phyloP scores from a whole-genome alignment of 2,888 invertebrate species.

The Eilema caniola region DNA sequence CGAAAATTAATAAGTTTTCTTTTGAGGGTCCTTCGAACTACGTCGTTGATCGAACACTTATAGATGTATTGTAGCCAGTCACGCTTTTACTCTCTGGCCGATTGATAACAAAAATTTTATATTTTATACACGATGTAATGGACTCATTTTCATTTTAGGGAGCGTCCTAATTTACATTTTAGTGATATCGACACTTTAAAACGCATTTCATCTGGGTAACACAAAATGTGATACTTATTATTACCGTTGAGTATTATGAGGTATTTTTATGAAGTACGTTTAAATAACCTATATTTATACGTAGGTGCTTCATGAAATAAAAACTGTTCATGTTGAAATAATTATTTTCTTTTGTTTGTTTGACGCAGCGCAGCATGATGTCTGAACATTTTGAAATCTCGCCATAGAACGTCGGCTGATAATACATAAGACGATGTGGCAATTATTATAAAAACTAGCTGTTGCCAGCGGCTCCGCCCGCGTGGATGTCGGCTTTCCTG shows the following conservation, averaged over 20 bases:
- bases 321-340: neutral
- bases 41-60: conserved; percentile 66
- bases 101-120: conserved; percentile 5
- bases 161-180: conserved; percentile 9
- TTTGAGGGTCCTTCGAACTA: conserved; percentile 79
- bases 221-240: neutral
- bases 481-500: too few species aligned
- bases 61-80: conserved; percentile 35
- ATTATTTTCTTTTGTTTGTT: neutral
- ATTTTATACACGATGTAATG: conserved; percentile 10
- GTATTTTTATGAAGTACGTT: neutral
- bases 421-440: too few species aligned
- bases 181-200: conserved; percentile 4
- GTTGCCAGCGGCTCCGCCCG: too few species aligned
- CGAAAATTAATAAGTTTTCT: conserved; percentile 87
- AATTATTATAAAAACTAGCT: too few species aligned
- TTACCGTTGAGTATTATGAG: neutral
- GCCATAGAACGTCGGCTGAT: too few species aligned
- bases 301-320: neutral
- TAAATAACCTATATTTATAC: too few species aligned
- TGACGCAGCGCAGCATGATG: too few species aligned
- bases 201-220: neutral
- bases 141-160: conserved; percentile 10
- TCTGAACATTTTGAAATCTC: too few species aligned
- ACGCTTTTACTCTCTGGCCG: conserved; percentile 13